Base-by-base conservation (phyloP, 2,888 invertebrate genomes). In the Macrosiphum euphorbiae region DNA sequence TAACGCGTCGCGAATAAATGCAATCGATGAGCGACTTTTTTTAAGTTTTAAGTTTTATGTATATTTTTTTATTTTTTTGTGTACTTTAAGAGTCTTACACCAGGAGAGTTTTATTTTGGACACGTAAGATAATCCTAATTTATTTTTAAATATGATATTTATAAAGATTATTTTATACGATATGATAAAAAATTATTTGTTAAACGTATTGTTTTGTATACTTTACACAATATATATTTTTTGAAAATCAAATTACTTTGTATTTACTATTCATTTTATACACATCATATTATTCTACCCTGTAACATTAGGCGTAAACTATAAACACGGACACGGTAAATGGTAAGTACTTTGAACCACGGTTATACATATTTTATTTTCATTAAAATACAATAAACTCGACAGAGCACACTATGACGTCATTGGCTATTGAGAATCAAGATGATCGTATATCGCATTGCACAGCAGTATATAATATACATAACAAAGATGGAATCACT, bases 21-120 rank as follows among this genome's bases (percentile, higher is more conserved):
- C 20, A 78, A 78, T 78, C 35, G 78, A 78, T 7, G 20, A 35
- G 20, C 7, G 35, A 35, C 20, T 86, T 50, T 92, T 50, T 88
- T 88, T 44, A 44, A 44, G 44, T 44, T 92, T 92, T 78, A 88
- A 92, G 88, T 92, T 92, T 92, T 88, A 78, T 52, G 20, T 41
- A 35, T 20, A 35, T 78, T 35, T 78, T 20, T 78, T 3, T 35
- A 87, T 44, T 44, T 88, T 67, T 67, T 88, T 55, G 16, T 92
- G 52, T 52, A 52, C 26, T 28, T 52, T 78, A 10, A 87, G 35
- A 61, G 67, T 67, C 52, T 88, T 52, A n/a, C 52, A 92, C 67
- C 41, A 2, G 20, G n/a, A 35, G 52, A 67, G 10, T 28, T 67
- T 41, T 50, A n/a, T 61, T 90, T 90, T 90, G 13, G 20, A 41